Evolutionary conservation across 2,113 vertebrate genomes (phyloP).

Genomic region (Psilopsiagon aurifrons): DNA sequence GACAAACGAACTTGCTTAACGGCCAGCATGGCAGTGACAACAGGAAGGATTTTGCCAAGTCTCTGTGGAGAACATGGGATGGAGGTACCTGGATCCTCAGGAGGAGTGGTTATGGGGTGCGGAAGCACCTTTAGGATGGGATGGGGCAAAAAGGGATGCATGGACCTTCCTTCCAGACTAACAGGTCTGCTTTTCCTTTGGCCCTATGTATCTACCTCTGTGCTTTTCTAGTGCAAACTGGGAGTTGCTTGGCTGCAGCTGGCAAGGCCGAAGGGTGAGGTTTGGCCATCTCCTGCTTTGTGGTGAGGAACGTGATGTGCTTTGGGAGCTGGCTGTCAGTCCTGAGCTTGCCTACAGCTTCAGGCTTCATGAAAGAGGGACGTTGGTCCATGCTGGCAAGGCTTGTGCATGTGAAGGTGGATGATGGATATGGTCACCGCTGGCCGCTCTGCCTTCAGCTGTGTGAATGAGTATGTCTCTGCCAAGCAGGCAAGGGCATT

Average conservation of each 20-base stretch:
- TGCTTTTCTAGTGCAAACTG: not conserved
- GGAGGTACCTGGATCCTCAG: not conserved
- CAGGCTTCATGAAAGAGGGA: not conserved
- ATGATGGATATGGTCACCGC: not conserved
- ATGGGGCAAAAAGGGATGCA: accelerated
- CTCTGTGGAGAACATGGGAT: not conserved
- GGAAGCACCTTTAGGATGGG: no score
- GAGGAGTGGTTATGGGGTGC: accelerated
- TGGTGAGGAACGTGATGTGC: not conserved
- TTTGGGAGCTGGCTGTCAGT: not conserved
- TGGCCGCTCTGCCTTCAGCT: not conserved
- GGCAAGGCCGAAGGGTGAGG: not conserved
- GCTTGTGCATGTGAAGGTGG: not conserved
- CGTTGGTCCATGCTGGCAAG: accelerated
- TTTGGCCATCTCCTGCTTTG: not conserved
- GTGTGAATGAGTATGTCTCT: not conserved
- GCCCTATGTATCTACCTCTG: accelerated
- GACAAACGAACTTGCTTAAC: not conserved
- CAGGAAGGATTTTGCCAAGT: not conserved
- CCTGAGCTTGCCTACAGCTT: not conserved
- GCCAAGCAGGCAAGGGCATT: not conserved
- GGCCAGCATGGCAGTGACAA: not conserved
- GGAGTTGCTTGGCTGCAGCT: not conserved
- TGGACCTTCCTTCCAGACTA: not conserved
- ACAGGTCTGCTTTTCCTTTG: not conserved